Conservation (phyloP, 2,888 invertebrate species). For the Brachylomia viminalis region DNA sequence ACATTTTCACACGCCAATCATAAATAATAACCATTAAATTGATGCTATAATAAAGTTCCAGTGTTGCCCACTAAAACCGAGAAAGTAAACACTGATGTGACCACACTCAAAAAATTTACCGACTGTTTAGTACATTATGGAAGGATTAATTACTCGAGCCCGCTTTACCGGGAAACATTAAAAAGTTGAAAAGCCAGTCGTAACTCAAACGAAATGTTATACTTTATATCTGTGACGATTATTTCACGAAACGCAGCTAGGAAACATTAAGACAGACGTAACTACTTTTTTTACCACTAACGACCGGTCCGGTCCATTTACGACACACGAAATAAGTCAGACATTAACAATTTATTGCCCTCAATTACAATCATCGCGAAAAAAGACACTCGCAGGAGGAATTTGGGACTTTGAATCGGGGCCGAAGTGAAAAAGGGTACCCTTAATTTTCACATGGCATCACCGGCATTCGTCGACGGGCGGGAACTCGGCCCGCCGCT, state of each 20-base stretch:
- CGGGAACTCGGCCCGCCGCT: constrained; percentile 72
- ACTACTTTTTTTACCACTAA: constrained; percentile 81
- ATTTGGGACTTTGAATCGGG: constrained; percentile 84
- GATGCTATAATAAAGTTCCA: constrained; percentile 78
- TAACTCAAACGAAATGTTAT: constrained; percentile 79
- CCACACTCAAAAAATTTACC: constrained; percentile 74
- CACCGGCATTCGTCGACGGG: constrained; percentile 81
- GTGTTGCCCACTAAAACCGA: constrained; percentile 74
- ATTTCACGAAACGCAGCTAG: constrained; percentile 79
- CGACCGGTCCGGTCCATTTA: constrained; percentile 76
- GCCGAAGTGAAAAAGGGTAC: constrained; percentile 84
- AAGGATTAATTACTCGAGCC: constrained; percentile 82
- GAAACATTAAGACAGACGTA: constrained; percentile 81
- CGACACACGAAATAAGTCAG: constrained; percentile 81
- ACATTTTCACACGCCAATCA: constrained; percentile 84
- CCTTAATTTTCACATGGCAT: constrained; percentile 88
- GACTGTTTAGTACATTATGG: constrained; percentile 78
- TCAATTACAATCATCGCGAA: constrained; percentile 88
- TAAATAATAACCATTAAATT: constrained; percentile 83
- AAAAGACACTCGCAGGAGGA: constrained; percentile 81
- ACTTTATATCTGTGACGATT: constrained; percentile 78
- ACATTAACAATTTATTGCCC: constrained; percentile 87
- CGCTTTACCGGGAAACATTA: constrained; percentile 83
- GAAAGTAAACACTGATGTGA: constrained; percentile 78
- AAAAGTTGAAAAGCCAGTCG: constrained; percentile 79